A percentile compares a stretch with the other conserved stretches of the same genome.
Conservation (phyloP, 2,888 invertebrate genomes). For the Cenopis cana region DNA sequence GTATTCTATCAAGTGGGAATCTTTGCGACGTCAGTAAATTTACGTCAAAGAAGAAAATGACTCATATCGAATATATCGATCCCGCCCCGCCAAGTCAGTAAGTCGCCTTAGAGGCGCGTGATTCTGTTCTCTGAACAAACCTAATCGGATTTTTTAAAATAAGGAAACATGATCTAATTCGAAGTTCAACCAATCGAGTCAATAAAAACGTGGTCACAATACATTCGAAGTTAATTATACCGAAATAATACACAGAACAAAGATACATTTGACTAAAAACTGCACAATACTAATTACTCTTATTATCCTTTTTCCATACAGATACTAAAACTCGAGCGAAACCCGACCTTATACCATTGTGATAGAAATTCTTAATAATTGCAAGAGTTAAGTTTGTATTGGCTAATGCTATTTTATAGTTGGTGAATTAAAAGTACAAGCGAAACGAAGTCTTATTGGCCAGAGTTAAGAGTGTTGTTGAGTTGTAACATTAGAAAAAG, state of each 20-base stretch:
- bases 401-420: background rate
- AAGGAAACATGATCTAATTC: slow-evolving; percentile 18
- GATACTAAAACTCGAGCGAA: background rate
- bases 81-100: too few species aligned
- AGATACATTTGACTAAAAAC: slow-evolving; percentile 26
- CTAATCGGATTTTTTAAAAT: background rate
- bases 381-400: background rate
- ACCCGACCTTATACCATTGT: background rate
- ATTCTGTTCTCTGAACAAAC: too few species aligned
- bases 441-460: background rate
- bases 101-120: too few species aligned
- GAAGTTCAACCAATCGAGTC: slow-evolving; percentile 15
- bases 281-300: slow-evolving; percentile 32
- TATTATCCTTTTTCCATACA: slow-evolving; percentile 2
- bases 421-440: background rate
- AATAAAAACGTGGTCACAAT: slow-evolving; percentile 29
- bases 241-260: slow-evolving; percentile 21
- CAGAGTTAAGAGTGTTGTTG: background rate
- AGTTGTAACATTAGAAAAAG: background rate
- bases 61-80: too few species aligned
- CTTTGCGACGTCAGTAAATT: too few species aligned
- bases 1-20: too few species aligned
- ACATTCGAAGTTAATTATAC: slow-evolving; percentile 21
- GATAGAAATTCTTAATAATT: background rate
- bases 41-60: too few species aligned